These are phyloP conservation scores for Sphyrna mokarran DNA, from an alignment of 2,113 vertebrate species.

Conservation along the genomic window DNA sequence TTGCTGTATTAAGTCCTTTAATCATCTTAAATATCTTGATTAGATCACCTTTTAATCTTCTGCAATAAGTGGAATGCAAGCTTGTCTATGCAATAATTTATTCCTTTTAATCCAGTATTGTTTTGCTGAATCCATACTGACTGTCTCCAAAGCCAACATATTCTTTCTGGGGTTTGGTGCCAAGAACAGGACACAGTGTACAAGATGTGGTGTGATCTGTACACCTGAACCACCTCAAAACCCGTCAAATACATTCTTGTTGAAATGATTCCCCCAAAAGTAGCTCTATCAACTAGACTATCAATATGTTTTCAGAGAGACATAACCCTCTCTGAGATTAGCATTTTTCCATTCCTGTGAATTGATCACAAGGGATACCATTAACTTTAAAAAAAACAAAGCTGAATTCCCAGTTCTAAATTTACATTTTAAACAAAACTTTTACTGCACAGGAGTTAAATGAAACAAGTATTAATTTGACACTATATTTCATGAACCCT, in stretches of 20 bases:
- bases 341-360: background rate
- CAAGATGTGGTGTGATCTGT: background rate
- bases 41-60: background rate
- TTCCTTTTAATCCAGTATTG: background rate
- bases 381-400: background rate
- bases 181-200: background rate
- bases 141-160: background rate
- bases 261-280: background rate
- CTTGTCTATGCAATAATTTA: background rate
- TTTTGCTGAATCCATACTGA: background rate
- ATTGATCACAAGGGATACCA: background rate
- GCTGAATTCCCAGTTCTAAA: background rate
- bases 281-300: too few species aligned
- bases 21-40: background rate
- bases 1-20: background rate
- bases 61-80: background rate
- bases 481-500: too few species aligned
- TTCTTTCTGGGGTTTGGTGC: background rate
- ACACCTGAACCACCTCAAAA: background rate
- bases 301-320: background rate
- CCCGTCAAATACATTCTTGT: background rate
- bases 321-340: background rate
- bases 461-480: too few species aligned
- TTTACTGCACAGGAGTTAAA: too few species aligned
- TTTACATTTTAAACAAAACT: too few species aligned